A percentile compares a stretch with the other conserved stretches of the same genome.
phyloP scores from a whole-genome alignment of 2,797 vertebrate genomes.

The Anguilla megastoma region DNA sequence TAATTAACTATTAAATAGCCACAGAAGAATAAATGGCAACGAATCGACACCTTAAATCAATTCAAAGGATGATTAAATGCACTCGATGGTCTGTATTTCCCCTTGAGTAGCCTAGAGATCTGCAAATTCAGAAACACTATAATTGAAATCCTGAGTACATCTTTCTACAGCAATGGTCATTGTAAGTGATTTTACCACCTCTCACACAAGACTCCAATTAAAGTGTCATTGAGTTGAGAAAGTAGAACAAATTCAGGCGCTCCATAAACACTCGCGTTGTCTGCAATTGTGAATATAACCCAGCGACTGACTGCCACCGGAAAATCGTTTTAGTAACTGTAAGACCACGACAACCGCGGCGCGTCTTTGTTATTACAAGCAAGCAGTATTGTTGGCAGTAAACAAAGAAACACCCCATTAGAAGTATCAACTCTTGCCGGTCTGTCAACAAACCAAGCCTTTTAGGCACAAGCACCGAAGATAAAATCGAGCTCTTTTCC shows the following conservation, averaged over 20 bases:
- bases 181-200: background rate
- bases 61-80: background rate
- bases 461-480: background rate
- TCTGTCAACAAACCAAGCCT: conserved; percentile 6
- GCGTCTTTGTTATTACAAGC: background rate
- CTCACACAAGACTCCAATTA: background rate
- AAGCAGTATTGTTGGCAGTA: background rate
- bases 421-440: conserved; percentile 20
- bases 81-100: background rate
- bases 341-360: background rate
- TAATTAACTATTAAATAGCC: background rate
- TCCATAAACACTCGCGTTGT: background rate
- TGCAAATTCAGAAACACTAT: background rate
- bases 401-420: conserved; percentile 2
- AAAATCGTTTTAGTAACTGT: background rate
- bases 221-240: background rate
- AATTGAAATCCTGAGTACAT: background rate
- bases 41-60: background rate
- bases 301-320: background rate
- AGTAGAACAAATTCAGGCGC: background rate
- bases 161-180: background rate
- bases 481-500: background rate
- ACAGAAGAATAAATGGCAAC: background rate
- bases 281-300: background rate
- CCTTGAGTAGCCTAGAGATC: background rate